Evolutionary conservation across 2,113 vertebrate species (phyloP).

Genomic region (Phodopus roborovskii): DNA sequence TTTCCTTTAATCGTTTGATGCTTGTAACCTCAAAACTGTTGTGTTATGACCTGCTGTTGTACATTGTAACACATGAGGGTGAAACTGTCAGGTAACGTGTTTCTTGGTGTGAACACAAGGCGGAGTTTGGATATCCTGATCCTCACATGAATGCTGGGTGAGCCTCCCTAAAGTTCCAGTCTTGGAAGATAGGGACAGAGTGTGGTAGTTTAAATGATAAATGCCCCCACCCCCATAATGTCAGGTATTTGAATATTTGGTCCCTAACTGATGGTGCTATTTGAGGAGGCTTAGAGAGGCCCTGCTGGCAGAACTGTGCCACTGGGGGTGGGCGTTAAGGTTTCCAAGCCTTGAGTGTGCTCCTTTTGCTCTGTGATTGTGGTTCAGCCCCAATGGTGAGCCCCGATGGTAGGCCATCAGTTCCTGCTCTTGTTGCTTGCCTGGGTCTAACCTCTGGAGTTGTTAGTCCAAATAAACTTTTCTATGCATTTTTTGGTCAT

Average conservation of each 20-base stretch:
- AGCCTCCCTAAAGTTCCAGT: neutral
- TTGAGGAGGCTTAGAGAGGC: neutral
- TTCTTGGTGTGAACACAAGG: neutral
- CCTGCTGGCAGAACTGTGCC: neutral
- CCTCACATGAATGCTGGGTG: neutral
- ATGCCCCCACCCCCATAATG: too few relatives aligned
- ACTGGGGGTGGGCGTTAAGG: neutral
- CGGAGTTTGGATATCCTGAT: neutral
- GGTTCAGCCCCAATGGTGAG: neutral
- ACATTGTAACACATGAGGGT: neutral
- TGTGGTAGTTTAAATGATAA: neutral
- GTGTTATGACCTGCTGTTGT: neutral
- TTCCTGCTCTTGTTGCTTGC: neutral
- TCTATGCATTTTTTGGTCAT: neutral
- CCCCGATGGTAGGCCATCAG: neutral
- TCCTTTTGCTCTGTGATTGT: neutral
- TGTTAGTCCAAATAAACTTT: neutral
- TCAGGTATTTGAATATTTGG: neutral
- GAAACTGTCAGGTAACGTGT: neutral
- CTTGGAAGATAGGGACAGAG: neutral
- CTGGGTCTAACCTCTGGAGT: neutral
- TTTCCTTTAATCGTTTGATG: neutral
- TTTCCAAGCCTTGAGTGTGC: neutral
- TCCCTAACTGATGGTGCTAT: neutral
- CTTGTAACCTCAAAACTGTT: neutral